These are phyloP conservation scores for Drosophila watanabei DNA, from an alignment of 1,140 invertebrate genomes.

Conservation along the genomic window DNA sequence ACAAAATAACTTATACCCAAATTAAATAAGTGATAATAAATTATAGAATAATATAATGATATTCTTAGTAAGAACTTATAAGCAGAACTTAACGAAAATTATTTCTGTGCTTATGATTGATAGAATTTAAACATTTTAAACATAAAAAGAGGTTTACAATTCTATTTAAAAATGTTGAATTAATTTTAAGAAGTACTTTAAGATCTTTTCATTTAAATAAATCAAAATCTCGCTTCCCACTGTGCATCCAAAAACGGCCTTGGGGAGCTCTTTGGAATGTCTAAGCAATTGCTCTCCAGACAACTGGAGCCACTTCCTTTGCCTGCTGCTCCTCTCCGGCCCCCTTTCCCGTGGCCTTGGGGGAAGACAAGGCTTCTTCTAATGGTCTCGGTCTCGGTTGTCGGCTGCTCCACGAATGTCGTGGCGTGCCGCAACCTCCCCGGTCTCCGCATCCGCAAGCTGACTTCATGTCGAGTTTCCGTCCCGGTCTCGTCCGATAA, in stretches of 20 bases:
- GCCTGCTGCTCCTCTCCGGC: constrained; percentile 2
- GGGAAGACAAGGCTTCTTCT: constrained; percentile 30
- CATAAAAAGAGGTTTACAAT: neutral
- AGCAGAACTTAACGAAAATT: no score
- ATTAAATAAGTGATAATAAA: no score
- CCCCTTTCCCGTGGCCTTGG: constrained; percentile 25
- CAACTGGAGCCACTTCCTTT: constrained; percentile 43
- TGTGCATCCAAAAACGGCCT: constrained; percentile 38
- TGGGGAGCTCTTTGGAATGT: constrained; percentile 38
- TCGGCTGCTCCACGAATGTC: constrained; percentile 26
- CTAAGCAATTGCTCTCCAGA: constrained; percentile 33
- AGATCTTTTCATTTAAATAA: no score
- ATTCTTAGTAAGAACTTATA: no score
- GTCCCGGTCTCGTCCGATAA: constrained; percentile 18
- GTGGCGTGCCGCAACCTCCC: constrained; percentile 20
- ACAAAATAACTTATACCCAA: no score
- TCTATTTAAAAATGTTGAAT: neutral
- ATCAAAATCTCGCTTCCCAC: constrained; percentile 1
- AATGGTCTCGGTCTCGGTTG: constrained; percentile 31
- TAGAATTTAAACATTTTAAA: no score
- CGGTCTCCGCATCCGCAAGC: neutral
- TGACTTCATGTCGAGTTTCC: constrained; percentile 5
- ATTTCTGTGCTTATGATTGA: no score
- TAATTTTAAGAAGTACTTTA: neutral
- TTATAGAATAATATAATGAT: no score